A percentile compares a stretch with the other conserved stretches of the same genome.
These are phyloP conservation scores for Pollimyrus isidori DNA, from an alignment of 2,113 vertebrate species.

Conservation along the genomic window DNA sequence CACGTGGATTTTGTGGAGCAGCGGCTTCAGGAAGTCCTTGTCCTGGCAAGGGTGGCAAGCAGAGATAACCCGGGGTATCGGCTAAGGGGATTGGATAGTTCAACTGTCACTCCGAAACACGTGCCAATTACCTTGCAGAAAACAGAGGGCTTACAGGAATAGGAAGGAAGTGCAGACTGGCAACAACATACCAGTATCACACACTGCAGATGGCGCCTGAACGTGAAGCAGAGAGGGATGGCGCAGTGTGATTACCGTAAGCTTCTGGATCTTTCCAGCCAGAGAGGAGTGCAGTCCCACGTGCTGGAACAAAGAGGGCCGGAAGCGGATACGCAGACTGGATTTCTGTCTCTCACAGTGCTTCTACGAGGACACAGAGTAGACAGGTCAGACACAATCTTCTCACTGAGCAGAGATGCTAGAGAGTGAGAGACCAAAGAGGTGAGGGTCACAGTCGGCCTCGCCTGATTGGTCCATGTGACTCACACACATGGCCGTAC, in stretches of 20 bases:
- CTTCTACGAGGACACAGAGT: constrained; percentile 58
- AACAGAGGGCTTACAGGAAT: neutral
- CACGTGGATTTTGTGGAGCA: constrained; percentile 94
- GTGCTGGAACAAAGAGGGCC: constrained; percentile 95
- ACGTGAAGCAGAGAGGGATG: neutral
- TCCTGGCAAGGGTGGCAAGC: constrained; percentile 63
- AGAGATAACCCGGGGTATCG: too few species aligned
- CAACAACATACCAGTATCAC: neutral
- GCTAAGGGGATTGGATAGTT: neutral
- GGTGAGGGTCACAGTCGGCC: neutral
- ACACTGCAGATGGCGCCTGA: neutral
- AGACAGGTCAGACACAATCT: neutral
- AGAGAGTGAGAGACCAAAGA: neutral
- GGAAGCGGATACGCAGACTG: constrained; percentile 87
- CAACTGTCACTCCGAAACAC: neutral
- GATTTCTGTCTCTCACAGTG: constrained; percentile 97
- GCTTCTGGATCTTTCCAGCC: constrained; percentile 94
- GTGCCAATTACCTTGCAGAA: neutral
- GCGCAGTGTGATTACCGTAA: constrained; percentile 66
- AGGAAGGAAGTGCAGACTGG: neutral
- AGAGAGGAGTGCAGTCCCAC: constrained; percentile 94
- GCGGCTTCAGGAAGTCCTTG: constrained; percentile 96
- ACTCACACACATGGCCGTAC: constrained; percentile 55
- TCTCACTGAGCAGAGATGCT: neutral
- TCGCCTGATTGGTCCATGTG: neutral